Percentiles rank a stretch among this genome's conserved stretches.
Conservation (phyloP, 2,888 invertebrate genomes). For the Cephonodes hylas region DNA sequence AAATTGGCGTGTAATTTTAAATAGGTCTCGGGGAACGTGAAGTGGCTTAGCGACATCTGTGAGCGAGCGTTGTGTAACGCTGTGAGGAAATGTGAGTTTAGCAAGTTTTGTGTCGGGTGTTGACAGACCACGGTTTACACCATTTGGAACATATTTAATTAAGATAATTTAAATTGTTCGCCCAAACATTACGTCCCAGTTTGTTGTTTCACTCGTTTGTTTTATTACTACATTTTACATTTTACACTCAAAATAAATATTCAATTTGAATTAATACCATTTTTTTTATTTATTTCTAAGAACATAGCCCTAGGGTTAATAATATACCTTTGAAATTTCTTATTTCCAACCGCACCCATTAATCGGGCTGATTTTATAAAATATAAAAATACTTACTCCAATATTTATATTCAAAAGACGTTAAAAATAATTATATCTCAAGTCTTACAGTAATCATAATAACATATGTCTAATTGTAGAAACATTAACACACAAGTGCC, state of each 20-base stretch:
- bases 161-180: neutral
- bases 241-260: neutral
- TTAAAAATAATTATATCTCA: neutral
- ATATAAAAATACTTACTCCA: no score
- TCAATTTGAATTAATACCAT: no score
- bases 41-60: constrained; percentile 29
- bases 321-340: no score
- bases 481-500: neutral
- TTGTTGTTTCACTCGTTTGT: neutral
- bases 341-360: no score
- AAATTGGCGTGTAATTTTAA: constrained; percentile 71
- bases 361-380: no score
- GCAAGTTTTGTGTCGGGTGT: constrained; percentile 3
- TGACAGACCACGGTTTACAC: neutral
- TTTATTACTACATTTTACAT: neutral
- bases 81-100: constrained; percentile 3
- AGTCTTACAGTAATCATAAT: neutral
- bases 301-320: no score
- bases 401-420: neutral
- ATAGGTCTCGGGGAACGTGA: constrained; percentile 60
- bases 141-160: neutral
- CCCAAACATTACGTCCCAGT: neutral
- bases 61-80: constrained; percentile 15
- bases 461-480: neutral
- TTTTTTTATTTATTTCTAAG: no score